These are phyloP conservation scores for Cisticola juncidis DNA, from an alignment of 2,113 vertebrate genomes.

Conservation along the genomic window DNA sequence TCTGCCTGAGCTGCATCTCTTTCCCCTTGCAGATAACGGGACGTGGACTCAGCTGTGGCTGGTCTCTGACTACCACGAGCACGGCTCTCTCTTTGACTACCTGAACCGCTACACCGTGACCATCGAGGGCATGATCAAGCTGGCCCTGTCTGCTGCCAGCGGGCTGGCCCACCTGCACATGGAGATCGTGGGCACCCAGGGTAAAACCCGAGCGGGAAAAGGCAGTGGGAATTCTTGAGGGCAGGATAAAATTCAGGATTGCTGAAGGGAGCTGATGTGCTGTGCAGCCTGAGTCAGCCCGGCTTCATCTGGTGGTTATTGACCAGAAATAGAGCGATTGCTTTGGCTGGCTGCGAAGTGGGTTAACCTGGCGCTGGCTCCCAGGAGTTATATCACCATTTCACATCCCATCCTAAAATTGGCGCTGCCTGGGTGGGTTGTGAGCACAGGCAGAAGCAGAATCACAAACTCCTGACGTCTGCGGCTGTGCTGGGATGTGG, in stretches of 20 bases:
- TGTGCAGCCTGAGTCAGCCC: neutral
- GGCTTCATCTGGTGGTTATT: neutral
- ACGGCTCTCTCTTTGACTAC: constrained; percentile 96
- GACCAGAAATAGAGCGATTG: neutral
- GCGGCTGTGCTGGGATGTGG: neutral
- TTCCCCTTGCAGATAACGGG: constrained; percentile 85
- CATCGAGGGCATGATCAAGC: constrained; percentile 96
- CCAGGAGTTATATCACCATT: neutral
- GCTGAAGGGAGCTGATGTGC: neutral
- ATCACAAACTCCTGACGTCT: neutral
- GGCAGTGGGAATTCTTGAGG: neutral
- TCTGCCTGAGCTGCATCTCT: neutral
- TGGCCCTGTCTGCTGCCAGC: constrained; percentile 91
- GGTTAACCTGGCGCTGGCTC: neutral
- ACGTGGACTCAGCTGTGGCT: constrained; percentile 98
- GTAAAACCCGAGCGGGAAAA: constrained; percentile 59
- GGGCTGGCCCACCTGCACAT: constrained; percentile 97
- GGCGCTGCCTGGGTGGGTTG: neutral
- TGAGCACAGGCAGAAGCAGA: neutral
- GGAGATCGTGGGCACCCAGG: constrained; percentile 99
- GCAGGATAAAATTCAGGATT: neutral
- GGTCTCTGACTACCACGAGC: constrained; percentile 95
- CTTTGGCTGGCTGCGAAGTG: neutral
- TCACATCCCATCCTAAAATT: neutral
- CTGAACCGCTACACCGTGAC: constrained; percentile 95